Base-by-base conservation (phyloP, 1,140 invertebrate species). In the Habropoda laboriosa region DNA sequence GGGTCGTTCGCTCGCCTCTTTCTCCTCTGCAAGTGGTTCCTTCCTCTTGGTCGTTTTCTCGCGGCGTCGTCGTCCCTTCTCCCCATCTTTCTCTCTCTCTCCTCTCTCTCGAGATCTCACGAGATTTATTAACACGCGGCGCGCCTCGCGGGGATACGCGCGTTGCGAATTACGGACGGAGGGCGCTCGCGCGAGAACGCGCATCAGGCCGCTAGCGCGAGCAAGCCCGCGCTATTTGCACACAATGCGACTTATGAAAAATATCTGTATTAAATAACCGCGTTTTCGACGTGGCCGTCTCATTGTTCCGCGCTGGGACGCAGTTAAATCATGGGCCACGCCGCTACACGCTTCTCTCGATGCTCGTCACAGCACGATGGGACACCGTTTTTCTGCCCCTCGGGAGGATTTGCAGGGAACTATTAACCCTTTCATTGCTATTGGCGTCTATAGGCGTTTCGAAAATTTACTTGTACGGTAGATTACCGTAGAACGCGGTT, bases 221-320 rank as follows among this genome's bases (percentile, higher is more conserved):
- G 24, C 16, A 35, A 8, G 38, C 21, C 13, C 32, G 16, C 21
- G 24, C 40, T 27, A 73, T 77, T 77, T 77, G 75, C 75, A 77
- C 75, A 77, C 75, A 77, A 77, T 77, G 55, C 75, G 66, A 77
- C 75, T 77, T 77, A 77, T 77, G 75, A 77, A 71, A 70, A 77
- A 77, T 77, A 77, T 77, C 75, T 71, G 75, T 71, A 71, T 77
- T 77, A 71, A 77, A 77, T 70, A 77, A 77, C 64, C 66, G 42
- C 18, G 73, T 58, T 77, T 77, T 71, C 75, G 55, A 77, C 75
- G 75, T 58, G 42, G 32, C 55, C 53, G 53, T n/a, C 75, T 49
- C 75, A 70, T 77, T 77, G 75, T 77, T 77, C 75, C 18, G 5
- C 63, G 30, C 24, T 3, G 38, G 35, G n/a, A 42, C 53, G 32